Base-by-base conservation (phyloP, 1,140 invertebrate species). In the Metaphire vulgaris region DNA sequence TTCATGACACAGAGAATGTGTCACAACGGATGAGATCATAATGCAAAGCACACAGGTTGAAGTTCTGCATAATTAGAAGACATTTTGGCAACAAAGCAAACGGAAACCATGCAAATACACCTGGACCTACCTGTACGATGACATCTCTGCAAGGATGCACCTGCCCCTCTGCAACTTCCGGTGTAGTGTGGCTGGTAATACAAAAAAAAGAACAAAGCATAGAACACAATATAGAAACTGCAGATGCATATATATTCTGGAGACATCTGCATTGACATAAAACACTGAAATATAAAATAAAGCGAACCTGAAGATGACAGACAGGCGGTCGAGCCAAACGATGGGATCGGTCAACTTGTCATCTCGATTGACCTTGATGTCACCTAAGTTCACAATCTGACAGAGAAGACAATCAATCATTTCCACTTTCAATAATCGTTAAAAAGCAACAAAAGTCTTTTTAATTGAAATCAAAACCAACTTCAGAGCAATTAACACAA, bases 271-370 rank as follows among this genome's bases (percentile, higher is more conserved):
- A 68, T 21, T 33, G 14, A 1, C 1, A 74, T n/a, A n/a, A n/a
- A n/a, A n/a, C n/a, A 67, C 15, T 67, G 26, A 1, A 67, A 67
- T 12, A 68, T 68, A 1, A 68, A 33, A n/a, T 69, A 81, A 66
- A 74, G 79, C 79, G 80, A 56, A 85, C 81, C 88, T 84, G 86
- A 98, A 96, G 77, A 99, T 90, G 67, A 93, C 92, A 28, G 95
- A 91, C 75, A 98, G 87, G 81, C 96, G 89, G 88, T 98, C 96
- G 66, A 99, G 87, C 94, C 95, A 98, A 76, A 94, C 87, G 30
- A 91, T 90, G n/a, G 96, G 95, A 89, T 98, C 95, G 64, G 86
- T 88, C 80, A 90, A 84, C 79, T 85, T 86, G 73, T 85, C 79
- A 86, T 87, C 77, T 85, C 83, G 26, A 78, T 30, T 33, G 69